Evolutionary conservation across 37 sponge, comb jelly and placozoan genomes (phyloP).

Genomic region (Spongilla lacustris): DNA sequence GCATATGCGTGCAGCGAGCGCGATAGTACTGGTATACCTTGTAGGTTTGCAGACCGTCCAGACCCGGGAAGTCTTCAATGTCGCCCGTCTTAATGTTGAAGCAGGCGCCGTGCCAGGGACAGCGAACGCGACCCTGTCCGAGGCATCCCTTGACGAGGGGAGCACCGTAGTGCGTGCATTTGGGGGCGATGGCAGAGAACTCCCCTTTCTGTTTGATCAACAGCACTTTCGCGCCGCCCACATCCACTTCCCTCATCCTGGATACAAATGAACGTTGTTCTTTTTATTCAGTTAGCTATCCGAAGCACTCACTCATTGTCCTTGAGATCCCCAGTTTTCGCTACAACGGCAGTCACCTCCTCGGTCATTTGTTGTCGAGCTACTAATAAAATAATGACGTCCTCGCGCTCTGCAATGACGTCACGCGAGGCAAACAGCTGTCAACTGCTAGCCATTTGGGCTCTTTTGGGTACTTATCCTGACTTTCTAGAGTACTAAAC

Average conservation of each 20-base stretch:
- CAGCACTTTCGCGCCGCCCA: slow-evolving; percentile 71
- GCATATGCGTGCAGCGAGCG: not conserved
- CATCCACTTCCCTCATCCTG: slow-evolving; percentile 86
- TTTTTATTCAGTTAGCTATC: not conserved
- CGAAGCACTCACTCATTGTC: not conserved
- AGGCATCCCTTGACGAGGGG: slow-evolving; percentile 91
- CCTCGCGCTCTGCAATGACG: too few species aligned
- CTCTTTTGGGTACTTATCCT: too few species aligned
- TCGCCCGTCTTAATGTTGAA: slow-evolving; percentile 90
- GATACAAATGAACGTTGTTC: not conserved
- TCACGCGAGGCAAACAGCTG: too few species aligned
- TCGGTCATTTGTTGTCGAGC: not conserved
- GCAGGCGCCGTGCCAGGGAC: slow-evolving; percentile 98
- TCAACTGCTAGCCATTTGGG: too few species aligned
- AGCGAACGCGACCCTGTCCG: slow-evolving; percentile 83
- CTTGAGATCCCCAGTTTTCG: not conserved
- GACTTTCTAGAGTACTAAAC: too few species aligned
- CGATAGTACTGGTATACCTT: too few species aligned
- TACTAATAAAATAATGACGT: too few species aligned
- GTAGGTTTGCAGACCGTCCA: slow-evolving; percentile 77
- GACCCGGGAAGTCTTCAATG: slow-evolving; percentile 96
- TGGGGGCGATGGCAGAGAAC: slow-evolving; percentile 76
- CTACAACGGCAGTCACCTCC: not conserved
- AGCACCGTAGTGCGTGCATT: slow-evolving; percentile 96
- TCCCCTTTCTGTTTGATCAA: slow-evolving; percentile 80